Evolutionary conservation across 2,797 vertebrate genomes (phyloP).

Genomic region (Pampus argenteus): DNA sequence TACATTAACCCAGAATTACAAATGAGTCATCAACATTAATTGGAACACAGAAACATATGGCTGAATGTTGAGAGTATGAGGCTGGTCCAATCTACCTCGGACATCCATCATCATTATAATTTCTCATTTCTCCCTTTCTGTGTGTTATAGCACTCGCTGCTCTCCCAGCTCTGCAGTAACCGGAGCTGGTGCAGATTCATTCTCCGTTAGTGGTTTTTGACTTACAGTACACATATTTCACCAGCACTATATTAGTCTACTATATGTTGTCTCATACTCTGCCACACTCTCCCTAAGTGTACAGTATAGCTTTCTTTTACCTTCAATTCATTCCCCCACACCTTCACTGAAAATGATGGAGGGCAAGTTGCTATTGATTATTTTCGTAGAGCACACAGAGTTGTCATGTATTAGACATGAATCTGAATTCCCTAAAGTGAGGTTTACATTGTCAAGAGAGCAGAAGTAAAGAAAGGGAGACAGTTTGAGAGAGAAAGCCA

Average conservation of each 20-base stretch:
- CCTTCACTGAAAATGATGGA: constrained; percentile 29
- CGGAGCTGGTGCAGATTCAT: constrained; percentile 19
- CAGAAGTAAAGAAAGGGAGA: constrained; percentile 22
- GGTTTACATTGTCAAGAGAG: constrained; percentile 40
- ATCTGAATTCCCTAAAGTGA: constrained; percentile 50
- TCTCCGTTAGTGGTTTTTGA: constrained; percentile 6
- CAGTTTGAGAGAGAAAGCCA: neutral
- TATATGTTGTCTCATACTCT: constrained; percentile 11
- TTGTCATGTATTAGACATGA: constrained; percentile 54
- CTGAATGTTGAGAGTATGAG: constrained; percentile 29
- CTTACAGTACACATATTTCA: constrained; percentile 20
- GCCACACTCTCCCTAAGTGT: neutral
- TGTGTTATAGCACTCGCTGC: neutral
- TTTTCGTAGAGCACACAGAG: constrained; percentile 47
- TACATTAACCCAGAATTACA: constrained; percentile 65
- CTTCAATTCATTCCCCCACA: constrained; percentile 42
- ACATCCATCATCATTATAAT: constrained; percentile 37
- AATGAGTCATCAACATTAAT: constrained; percentile 53
- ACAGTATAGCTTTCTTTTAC: constrained; percentile 25
- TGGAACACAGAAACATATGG: constrained; percentile 26
- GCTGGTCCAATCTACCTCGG: constrained; percentile 2
- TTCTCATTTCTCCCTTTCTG: constrained; percentile 11
- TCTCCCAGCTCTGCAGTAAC: constrained; percentile 12
- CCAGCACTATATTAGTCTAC: neutral
- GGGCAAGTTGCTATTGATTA: constrained; percentile 63